A percentile compares a stretch with the other conserved stretches of the same genome.
Evolutionary conservation across 2,113 vertebrate species (phyloP).

Genomic region (Poecile atricapillus): DNA sequence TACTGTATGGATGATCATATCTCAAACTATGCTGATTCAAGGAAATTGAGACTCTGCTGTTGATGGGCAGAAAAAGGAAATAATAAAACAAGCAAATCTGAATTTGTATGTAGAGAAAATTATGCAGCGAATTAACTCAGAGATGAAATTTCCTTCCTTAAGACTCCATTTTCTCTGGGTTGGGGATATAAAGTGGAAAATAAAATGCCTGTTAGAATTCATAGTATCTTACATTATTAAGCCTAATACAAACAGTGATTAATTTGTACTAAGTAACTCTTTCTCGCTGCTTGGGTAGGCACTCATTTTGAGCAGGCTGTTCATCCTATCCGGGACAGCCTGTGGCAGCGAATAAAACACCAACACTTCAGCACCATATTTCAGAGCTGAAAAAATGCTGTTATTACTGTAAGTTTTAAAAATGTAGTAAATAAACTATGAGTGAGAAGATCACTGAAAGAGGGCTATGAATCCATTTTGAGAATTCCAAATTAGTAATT

Average conservation of each 20-base stretch:
- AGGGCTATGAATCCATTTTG: neutral
- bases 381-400: neutral
- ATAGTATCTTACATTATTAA: neutral
- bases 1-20: fast-evolving
- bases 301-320: neutral
- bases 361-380: neutral
- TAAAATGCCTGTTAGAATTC: neutral
- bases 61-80: neutral
- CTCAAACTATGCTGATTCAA: neutral
- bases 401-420: neutral
- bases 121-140: neutral
- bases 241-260: neutral
- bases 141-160: neutral
- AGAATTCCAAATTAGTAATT: neutral
- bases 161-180: neutral
- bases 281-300: neutral
- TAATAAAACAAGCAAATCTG: neutral
- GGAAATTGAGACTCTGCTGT: neutral
- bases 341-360: neutral
- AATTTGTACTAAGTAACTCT: neutral
- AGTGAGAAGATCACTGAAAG: neutral
- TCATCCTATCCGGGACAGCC: neutral
- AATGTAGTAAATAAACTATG: neutral
- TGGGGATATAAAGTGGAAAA: neutral
- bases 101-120: neutral